These are phyloP conservation scores for Bergia puertoricense DNA, from an alignment of 92 coral and sea anemone genomes.

Conservation along the genomic window DNA sequence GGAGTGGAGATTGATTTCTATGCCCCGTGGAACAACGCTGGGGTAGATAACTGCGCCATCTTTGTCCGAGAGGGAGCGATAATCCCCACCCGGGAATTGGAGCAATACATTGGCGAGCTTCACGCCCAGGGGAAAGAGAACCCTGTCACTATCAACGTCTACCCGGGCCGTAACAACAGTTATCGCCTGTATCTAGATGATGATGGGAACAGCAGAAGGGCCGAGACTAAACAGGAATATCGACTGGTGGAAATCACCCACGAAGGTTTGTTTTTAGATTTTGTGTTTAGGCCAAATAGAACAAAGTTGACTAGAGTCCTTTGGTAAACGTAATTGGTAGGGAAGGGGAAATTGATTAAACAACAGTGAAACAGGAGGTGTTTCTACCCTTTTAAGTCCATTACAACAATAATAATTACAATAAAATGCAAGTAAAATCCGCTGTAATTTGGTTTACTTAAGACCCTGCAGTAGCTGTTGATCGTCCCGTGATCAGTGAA, in stretches of 20 bases:
- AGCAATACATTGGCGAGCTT: conserved; percentile 79
- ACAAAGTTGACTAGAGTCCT: background rate
- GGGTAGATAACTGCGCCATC: conserved; percentile 71
- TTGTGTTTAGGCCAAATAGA: background rate
- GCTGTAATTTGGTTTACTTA: too few relatives aligned
- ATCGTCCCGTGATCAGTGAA: too few relatives aligned
- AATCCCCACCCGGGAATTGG: conserved; percentile 73
- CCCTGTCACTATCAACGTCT: conserved; percentile 69
- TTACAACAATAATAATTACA: too few relatives aligned
- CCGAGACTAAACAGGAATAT: conserved; percentile 61
- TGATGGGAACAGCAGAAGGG: conserved; percentile 63
- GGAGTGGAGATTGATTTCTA: conserved; percentile 79
- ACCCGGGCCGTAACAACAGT: conserved; percentile 67
- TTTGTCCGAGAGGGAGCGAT: conserved; percentile 82
- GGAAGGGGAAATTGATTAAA: too few relatives aligned
- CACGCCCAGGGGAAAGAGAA: conserved; percentile 68
- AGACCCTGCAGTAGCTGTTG: too few relatives aligned
- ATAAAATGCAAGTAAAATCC: too few relatives aligned
- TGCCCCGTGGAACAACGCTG: conserved; percentile 75
- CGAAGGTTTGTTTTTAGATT: conserved; percentile 47
- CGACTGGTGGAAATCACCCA: conserved; percentile 64
- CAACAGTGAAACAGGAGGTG: too few relatives aligned
- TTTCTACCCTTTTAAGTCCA: too few relatives aligned
- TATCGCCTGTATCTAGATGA: conserved; percentile 70
- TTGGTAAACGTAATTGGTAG: too few relatives aligned